Evolutionary conservation across 64 coral and sea anemone species (phyloP).

Genomic region (Exaiptasia diaphana): DNA sequence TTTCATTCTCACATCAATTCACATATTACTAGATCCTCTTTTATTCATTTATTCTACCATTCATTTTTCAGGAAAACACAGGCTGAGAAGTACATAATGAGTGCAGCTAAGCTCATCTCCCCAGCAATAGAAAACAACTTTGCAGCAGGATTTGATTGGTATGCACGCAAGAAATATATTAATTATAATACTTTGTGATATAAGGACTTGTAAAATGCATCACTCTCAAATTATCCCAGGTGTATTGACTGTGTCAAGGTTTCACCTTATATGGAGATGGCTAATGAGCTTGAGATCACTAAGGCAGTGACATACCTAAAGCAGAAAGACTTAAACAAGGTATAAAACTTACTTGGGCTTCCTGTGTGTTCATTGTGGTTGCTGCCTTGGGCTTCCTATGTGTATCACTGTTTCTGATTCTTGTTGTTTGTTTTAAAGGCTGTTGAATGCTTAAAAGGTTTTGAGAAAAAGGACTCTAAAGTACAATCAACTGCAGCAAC

Average conservation of each 20-base stretch:
- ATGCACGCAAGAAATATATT: not conserved
- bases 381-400: not conserved
- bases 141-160: conserved; percentile 97
- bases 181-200: not conserved
- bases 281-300: conserved; percentile 95
- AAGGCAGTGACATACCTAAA: conserved; percentile 97
- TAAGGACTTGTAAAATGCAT: not conserved
- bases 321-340: conserved; percentile 94
- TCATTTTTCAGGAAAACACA: conserved; percentile 81
- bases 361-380: not conserved
- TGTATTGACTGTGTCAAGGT: conserved; percentile 97
- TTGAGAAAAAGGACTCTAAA: conserved; percentile 99
- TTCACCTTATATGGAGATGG: conserved; percentile 93
- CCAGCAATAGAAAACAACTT: conserved; percentile 88
- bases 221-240: conserved; percentile 30
- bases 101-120: conserved; percentile 86
- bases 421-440: conserved; percentile 45
- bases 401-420: not conserved
- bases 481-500: conserved; percentile 95
- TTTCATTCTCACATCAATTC: not conserved
- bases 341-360: not conserved
- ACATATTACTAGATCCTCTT: too few species aligned
- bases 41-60: not conserved
- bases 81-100: conserved; percentile 89
- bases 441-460: conserved; percentile 89